These are phyloP conservation scores for Enteromius thamalakanensis DNA, from an alignment of 2,797 vertebrate genomes.

Conservation along the genomic window DNA sequence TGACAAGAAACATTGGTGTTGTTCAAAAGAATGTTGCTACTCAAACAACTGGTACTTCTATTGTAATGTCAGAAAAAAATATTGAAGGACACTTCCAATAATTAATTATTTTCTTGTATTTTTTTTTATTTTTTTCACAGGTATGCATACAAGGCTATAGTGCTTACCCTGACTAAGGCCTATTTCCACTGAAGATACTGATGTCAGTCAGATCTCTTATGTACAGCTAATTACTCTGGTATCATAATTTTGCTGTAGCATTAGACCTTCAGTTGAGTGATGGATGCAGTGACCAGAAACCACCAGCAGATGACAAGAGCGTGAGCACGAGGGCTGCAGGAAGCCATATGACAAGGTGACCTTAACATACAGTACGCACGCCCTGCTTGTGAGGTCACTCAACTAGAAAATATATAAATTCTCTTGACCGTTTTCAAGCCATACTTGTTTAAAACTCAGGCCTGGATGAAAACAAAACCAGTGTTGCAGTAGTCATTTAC, in stretches of 20 bases:
- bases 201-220: not conserved
- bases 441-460: not conserved
- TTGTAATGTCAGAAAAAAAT: not conserved
- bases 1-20: not conserved
- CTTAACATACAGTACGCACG: not conserved
- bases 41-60: not conserved
- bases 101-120: not conserved
- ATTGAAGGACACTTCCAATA: not conserved
- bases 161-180: not conserved
- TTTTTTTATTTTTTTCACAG: not conserved
- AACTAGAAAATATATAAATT: conserved; percentile 35
- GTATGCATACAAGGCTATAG: not conserved
- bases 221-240: not conserved
- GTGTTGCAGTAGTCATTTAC: not conserved
- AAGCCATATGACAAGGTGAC: conserved; percentile 41
- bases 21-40: not conserved
- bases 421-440: not conserved
- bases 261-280: not conserved
- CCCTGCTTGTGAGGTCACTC: conserved; percentile 43
- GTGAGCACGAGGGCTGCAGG: not conserved
- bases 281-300: conserved; percentile 4
- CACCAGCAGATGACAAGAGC: conserved; percentile 36
- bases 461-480: not conserved
- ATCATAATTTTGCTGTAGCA: not conserved
- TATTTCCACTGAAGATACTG: not conserved